Evolutionary conservation across 1,140 invertebrate genomes (phyloP).

Genomic region (Aphidius ervi): DNA sequence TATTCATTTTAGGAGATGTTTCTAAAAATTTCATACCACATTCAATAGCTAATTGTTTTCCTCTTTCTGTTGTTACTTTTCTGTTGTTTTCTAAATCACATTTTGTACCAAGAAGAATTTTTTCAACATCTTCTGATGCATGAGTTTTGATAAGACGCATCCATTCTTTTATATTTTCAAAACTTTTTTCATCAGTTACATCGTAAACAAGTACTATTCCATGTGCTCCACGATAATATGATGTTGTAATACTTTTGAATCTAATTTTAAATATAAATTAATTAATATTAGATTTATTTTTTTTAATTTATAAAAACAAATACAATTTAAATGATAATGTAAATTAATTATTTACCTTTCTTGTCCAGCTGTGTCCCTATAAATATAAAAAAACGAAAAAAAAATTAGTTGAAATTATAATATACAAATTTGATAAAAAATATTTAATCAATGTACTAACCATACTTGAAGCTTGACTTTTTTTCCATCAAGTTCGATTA

Average conservation of each 20-base stretch:
- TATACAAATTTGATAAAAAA: constrained; percentile 23
- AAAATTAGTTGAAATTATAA: background rate
- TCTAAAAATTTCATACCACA: constrained; percentile 93
- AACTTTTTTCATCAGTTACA: constrained; percentile 96
- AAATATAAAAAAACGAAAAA: constrained; percentile 24
- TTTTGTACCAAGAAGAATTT: constrained; percentile 94
- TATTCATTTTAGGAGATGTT: constrained; percentile 86
- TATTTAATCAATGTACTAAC: constrained; percentile 46
- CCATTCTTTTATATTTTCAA: constrained; percentile 99
- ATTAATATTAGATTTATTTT: too few relatives aligned
- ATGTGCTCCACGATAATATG: constrained; percentile 97
- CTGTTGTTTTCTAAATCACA: constrained; percentile 87
- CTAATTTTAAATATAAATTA: too few relatives aligned
- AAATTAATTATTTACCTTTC: constrained; percentile 61
- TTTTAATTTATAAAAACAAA: too few relatives aligned
- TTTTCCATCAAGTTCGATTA: constrained; percentile 95
- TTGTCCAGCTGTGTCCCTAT: constrained; percentile 93
- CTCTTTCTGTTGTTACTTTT: constrained; percentile 72
- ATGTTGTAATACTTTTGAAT: constrained; percentile 94
- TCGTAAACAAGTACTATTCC: constrained; percentile 99
- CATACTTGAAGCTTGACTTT: constrained; percentile 99
- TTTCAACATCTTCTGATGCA: constrained; percentile 89
- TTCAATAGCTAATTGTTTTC: constrained; percentile 74
- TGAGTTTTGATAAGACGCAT: constrained; percentile 97
- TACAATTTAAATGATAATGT: too few relatives aligned